Conservation (phyloP, 2,797 vertebrate genomes). For the Lagocephalus sceleratus region DNA sequence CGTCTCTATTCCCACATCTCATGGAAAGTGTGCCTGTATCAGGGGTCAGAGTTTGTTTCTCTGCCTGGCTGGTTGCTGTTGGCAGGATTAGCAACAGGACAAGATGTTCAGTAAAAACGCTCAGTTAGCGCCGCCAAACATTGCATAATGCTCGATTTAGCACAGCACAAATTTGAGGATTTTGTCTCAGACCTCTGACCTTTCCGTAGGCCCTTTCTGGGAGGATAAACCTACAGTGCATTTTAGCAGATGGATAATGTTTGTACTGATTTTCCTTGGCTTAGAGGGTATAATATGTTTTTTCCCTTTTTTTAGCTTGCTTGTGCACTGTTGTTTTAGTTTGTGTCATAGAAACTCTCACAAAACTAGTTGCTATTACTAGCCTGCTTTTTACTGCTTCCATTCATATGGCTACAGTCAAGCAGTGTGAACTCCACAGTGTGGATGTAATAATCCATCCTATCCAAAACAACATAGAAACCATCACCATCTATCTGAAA, state of each 20-base stretch:
- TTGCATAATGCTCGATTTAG: constrained; percentile 76
- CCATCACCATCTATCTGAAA: constrained; percentile 34
- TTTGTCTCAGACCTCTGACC: constrained; percentile 67
- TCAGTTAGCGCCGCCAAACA: constrained; percentile 65
- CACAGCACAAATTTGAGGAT: constrained; percentile 70
- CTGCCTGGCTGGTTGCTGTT: constrained; percentile 67
- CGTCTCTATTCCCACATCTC: constrained; percentile 27
- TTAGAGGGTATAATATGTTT: constrained; percentile 53
- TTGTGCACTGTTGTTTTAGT: constrained; percentile 39
- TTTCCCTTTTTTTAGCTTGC: constrained; percentile 6
- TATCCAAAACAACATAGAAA: constrained; percentile 6
- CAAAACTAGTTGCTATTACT: constrained; percentile 20
- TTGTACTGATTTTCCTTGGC: constrained; percentile 57
- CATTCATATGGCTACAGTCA: not conserved
- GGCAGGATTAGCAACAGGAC: constrained; percentile 74
- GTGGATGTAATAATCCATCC: constrained; percentile 3
- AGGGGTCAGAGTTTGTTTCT: constrained; percentile 67
- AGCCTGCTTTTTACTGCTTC: constrained; percentile 14
- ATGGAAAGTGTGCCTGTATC: constrained; percentile 33
- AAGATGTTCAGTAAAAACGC: constrained; percentile 75
- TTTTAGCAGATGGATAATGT: constrained; percentile 71
- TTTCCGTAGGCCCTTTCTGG: constrained; percentile 59
- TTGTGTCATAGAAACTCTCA: constrained; percentile 24
- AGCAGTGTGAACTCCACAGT: not conserved
- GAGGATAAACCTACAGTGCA: constrained; percentile 56